Evolutionary conservation across 2,113 vertebrate genomes (phyloP).

Genomic region (Gymnogyps californianus): DNA sequence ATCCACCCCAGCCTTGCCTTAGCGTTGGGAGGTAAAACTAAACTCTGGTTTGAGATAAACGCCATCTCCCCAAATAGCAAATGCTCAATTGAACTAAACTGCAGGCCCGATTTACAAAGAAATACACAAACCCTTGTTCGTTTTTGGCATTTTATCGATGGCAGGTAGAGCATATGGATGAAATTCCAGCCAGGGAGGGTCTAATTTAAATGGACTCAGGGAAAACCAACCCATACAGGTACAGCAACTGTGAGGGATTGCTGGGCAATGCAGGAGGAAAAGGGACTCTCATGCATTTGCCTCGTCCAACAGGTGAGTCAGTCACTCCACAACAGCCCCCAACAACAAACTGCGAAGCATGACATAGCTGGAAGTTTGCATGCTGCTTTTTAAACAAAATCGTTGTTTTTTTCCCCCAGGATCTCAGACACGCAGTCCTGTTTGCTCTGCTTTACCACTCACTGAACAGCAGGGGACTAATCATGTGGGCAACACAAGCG

Average conservation of each 20-base stretch:
- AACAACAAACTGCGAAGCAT: neutral
- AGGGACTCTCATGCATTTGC: neutral
- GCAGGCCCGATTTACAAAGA: neutral
- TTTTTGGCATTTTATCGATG: neutral
- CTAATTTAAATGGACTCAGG: neutral
- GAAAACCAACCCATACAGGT: neutral
- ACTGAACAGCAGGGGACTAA: neutral
- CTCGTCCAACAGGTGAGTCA: neutral
- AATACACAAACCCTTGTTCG: neutral
- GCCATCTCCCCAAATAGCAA: neutral
- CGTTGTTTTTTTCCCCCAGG: rapidly evolving
- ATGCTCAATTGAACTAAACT: neutral
- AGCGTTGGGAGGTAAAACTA: neutral
- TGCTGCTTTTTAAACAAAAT: neutral
- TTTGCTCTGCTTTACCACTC: neutral
- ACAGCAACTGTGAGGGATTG: neutral
- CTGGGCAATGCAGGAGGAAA: neutral
- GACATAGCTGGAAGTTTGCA: neutral
- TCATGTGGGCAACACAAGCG: neutral
- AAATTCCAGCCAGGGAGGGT: neutral
- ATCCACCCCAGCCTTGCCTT: neutral
- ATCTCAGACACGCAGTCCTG: neutral
- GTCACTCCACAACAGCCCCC: neutral
- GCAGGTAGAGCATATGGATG: neutral
- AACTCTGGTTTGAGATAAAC: neutral